Base-by-base conservation (phyloP, 1,140 invertebrate species). In the Heliconius hermathena region DNA sequence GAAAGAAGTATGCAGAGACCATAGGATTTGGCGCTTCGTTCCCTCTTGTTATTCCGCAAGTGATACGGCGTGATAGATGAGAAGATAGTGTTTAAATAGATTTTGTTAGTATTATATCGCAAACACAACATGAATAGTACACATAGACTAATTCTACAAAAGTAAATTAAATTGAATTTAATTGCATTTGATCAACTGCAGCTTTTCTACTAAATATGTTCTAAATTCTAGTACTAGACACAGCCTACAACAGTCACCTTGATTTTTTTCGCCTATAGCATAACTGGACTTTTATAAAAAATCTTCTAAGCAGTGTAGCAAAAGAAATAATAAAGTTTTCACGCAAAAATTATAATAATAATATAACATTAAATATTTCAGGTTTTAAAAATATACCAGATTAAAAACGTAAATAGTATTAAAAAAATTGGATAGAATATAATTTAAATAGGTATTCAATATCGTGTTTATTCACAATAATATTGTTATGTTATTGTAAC, bases 241-340 rank as follows among this genome's bases (percentile, higher is more conserved):
- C 54, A 57, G 54, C 54, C 54, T 57, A 57, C 54, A 22, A 57
- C 54, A 57, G 54, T 57, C 54, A 57, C 54, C 54, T 57, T 57
- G n/a, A 57, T 22, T 22, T 1, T n/a, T 57, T 57, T 22, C n/a
- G 8, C n/a, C 20, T 57, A 57, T n/a, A 57, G n/a, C n/a, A 57
- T 57, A 20, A 22, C 54, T 57, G 54, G 20, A 57, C 20, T n/a
- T n/a, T n/a, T 57, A 11, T 57, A 20, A 57, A 57, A 36, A 22
- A 57, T 57, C 3, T 57, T n/a, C n/a, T 57, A 22, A 57, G 54
- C n/a, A 22, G 54, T 22, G 20, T 11, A 8, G 8, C 22, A 57
- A 22, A 22, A 57, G 49, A 52, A 52, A 52, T 52, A 8, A 52
- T 52, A 22, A 22, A 57, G 3, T 57, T 54, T 54, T 22, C n/a